These are phyloP conservation scores for Anhinga anhinga DNA, from an alignment of 2,113 vertebrate genomes.

Conservation along the genomic window DNA sequence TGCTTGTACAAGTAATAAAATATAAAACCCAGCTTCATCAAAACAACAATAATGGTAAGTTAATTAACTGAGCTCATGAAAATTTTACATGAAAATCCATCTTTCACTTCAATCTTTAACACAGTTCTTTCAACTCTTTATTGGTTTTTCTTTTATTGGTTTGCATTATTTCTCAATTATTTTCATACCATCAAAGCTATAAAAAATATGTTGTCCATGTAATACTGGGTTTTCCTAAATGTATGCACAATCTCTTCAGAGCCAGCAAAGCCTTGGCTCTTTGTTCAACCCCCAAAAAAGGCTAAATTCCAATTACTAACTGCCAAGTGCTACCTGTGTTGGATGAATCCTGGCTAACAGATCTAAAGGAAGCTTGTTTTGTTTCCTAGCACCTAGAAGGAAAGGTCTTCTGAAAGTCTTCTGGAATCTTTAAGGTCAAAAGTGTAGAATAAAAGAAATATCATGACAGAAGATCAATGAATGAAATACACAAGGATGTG, in stretches of 20 bases:
- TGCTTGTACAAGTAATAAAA: background rate
- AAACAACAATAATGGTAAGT: background rate
- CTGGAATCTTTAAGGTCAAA: background rate
- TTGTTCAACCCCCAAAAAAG: background rate
- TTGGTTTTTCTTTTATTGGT: background rate
- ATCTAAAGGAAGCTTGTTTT: background rate
- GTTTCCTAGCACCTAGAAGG: background rate
- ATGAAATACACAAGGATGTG: background rate
- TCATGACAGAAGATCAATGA: background rate
- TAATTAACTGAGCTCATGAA: background rate
- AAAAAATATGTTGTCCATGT: background rate
- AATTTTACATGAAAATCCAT: background rate
- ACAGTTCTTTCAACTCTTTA: background rate
- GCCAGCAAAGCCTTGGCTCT: background rate
- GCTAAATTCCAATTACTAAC: background rate
- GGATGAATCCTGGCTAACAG: background rate
- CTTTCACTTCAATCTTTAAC: background rate
- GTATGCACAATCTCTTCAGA: background rate
- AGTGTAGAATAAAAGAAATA: background rate
- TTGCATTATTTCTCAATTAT: background rate
- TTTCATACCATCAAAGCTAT: background rate
- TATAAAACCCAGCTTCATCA: background rate
- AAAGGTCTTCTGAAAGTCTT: background rate
- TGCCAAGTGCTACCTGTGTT: background rate
- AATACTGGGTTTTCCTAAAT: background rate